Base-by-base conservation (phyloP, 1,140 invertebrate species). In the Polypedilum vanderplanki region DNA sequence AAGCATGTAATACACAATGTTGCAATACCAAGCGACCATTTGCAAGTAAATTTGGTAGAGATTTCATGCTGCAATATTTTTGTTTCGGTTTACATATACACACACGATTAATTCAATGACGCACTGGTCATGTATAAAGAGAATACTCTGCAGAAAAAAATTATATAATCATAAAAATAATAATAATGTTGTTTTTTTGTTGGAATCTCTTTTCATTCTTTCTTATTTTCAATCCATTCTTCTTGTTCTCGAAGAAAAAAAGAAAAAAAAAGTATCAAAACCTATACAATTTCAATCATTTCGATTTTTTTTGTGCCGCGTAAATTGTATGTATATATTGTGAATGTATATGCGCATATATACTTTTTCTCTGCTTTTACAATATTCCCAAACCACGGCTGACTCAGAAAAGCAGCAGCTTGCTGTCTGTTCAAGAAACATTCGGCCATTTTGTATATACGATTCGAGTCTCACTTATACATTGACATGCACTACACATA, bases 301-400 rank as follows among this genome's bases (percentile, higher is more conserved):
- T 57, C 46, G 46, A 57, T 57, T 57, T 57, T n/a, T 57, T 57
- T 57, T 57, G 46, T 57, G n/a, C 12, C 46, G 46, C 46, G 46
- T 57, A 57, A 57, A 57, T 57, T 57, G 46, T 57, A 57, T 57
- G 46, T 57, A 57, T 15, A n/a, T 8, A 57, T 57, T 57, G 12
- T 57, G n/a, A 57, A 57, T 57, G 46, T 57, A 57, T 57, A 57
- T 57, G 46, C 46, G 46, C 46, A 57, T 57, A 57, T 57, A 57
- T 57, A 57, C 46, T 57, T 57, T n/a, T 33, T 33, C 46, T 15
- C n/a, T 57, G 9, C 15, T 46, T 57, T 57, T 57, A 57, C 46
- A 57, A 57, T 57, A 70, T 70, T 70, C 65, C 65, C 65, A 70
- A 70, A 70, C 65, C 65, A 70, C 65, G 65, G 65, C 65, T 70